Percentiles rank a stretch among this genome's conserved stretches.
phyloP scores from a whole-genome alignment of 2,797 vertebrate species.

The Lithobates sylvaticus region DNA sequence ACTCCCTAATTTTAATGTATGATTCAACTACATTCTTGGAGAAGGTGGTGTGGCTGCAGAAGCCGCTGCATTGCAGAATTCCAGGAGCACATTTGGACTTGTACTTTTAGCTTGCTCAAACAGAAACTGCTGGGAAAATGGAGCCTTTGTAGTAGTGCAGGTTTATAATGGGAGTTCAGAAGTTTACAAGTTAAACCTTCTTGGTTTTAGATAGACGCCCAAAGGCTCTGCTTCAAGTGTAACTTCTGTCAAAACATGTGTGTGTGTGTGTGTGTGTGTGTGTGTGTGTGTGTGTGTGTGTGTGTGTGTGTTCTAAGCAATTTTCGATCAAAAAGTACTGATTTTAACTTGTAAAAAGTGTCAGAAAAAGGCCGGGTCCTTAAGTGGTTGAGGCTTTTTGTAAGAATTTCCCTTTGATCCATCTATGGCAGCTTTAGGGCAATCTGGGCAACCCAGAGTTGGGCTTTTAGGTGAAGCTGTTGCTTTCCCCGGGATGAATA shows the following conservation, averaged over 20 bases:
- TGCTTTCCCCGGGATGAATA: not conserved
- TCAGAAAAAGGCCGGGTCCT: no score
- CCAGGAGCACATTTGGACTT: not conserved
- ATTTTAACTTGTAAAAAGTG: no score
- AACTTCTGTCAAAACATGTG: not conserved
- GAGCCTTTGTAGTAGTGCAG: not conserved
- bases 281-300: no score
- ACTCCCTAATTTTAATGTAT: constrained; percentile 20
- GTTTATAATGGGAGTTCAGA: not conserved
- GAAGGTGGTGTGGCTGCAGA: constrained; percentile 8
- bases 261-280: no score
- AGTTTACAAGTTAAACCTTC: not conserved
- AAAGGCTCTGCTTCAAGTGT: not conserved
- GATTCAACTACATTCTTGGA: constrained; percentile 35
- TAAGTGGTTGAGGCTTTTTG: no score
- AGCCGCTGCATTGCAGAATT: constrained; percentile 28
- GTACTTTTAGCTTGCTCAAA: not conserved
- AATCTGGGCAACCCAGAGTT: no score
- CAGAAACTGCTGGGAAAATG: not conserved
- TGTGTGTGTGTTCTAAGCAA: no score
- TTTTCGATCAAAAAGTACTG: no score
- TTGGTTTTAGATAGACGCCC: no score
- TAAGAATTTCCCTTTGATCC: no score
- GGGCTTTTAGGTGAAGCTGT: no score
- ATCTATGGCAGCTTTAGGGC: no score